These are phyloP conservation scores for Mastacembelus armatus DNA, from an alignment of 2,797 vertebrate species.

Conservation along the genomic window DNA sequence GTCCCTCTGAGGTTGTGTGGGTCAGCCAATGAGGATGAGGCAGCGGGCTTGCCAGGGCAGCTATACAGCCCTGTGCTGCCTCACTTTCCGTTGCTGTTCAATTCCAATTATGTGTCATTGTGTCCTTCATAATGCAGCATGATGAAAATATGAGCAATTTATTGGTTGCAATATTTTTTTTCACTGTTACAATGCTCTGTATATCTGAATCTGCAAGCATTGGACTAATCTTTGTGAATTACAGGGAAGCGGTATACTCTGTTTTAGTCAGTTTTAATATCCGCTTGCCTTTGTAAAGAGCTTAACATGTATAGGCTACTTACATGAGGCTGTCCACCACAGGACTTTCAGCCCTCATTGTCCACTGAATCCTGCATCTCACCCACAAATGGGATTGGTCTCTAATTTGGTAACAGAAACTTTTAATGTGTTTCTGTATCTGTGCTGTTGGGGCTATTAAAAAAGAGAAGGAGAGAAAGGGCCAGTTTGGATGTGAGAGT, in stretches of 20 bases:
- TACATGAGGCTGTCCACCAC: constrained; percentile 37
- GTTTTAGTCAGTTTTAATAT: constrained; percentile 35
- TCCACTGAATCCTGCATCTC: constrained; percentile 44
- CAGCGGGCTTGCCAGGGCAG: constrained; percentile 41
- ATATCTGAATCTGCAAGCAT: constrained; percentile 33
- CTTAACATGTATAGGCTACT: constrained; percentile 37
- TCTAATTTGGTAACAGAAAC: constrained; percentile 72
- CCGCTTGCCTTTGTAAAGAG: constrained; percentile 32
- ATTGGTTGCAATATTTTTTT: constrained; percentile 11
- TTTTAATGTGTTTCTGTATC: constrained; percentile 73
- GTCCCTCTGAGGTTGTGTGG: constrained; percentile 55
- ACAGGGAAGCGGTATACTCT: constrained; percentile 8
- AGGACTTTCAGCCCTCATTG: constrained; percentile 42
- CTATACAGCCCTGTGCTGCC: constrained; percentile 22
- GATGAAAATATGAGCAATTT: constrained; percentile 43
- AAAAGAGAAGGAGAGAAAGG: constrained; percentile 31
- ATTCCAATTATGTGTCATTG: constrained; percentile 53
- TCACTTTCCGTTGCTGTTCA: constrained; percentile 39
- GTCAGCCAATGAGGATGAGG: constrained; percentile 61
- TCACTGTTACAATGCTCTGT: constrained; percentile 9
- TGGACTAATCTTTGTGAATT: constrained; percentile 27
- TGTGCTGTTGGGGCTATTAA: constrained; percentile 58
- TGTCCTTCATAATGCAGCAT: constrained; percentile 37
- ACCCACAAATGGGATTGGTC: constrained; percentile 33
- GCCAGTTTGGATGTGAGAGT: constrained; percentile 75